A percentile compares a stretch with the other conserved stretches of the same genome.
Evolutionary conservation across 1,140 invertebrate species (phyloP).

Genomic region (Aradophagus sp.): DNA sequence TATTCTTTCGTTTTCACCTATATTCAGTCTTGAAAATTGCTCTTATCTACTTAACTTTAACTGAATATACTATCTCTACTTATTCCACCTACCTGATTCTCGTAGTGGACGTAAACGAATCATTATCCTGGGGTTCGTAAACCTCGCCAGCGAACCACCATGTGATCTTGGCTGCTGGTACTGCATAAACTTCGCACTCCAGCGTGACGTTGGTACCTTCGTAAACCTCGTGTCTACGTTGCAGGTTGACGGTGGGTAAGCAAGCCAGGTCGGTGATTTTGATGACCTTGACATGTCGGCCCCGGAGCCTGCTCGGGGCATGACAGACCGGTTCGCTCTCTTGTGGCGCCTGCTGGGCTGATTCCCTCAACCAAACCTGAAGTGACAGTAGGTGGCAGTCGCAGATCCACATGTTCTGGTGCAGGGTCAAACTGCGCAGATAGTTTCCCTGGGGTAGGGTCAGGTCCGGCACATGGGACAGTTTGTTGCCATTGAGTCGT

Average conservation of each 20-base stretch:
- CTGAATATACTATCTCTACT: too few species aligned
- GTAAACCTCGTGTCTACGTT: constrained; percentile 77
- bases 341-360: constrained; percentile 77
- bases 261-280: constrained; percentile 86
- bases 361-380: constrained; percentile 84
- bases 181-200: constrained; percentile 84
- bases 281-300: constrained; percentile 81
- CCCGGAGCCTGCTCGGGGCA: constrained; percentile 80
- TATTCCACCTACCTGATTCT: constrained; percentile 42
- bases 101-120: constrained; percentile 56
- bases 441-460: constrained; percentile 78
- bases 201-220: constrained; percentile 87
- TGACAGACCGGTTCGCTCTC: constrained; percentile 82
- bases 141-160: constrained; percentile 87
- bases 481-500: constrained; percentile 71
- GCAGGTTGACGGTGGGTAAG: constrained; percentile 82
- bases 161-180: constrained; percentile 84
- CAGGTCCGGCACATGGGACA: constrained; percentile 77
- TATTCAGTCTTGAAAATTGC: too few species aligned
- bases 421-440: constrained; percentile 85
- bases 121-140: constrained; percentile 68
- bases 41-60: too few species aligned
- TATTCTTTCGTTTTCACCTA: too few species aligned
- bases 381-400: constrained; percentile 87
- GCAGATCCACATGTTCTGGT: constrained; percentile 92